Conservation (phyloP, 2,113 vertebrate genomes). For the Sarotherodon lohbergeri region DNA sequence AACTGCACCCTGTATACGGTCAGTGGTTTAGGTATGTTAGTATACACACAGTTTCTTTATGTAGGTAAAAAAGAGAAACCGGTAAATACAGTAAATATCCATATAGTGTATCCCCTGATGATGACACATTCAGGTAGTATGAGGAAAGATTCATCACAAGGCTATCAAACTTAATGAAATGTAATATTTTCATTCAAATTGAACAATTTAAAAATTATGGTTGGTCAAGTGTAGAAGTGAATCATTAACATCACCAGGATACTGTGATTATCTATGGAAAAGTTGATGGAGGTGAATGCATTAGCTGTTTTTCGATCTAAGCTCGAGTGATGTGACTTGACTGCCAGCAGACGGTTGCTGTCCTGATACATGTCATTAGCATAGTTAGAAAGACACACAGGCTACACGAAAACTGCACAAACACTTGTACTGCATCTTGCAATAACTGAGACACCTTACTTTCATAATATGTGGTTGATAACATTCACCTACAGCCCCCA, state of each 20-base stretch:
- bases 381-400: neutral
- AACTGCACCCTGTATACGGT: neutral
- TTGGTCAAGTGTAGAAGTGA: neutral
- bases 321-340: neutral
- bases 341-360: neutral
- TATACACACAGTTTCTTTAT: neutral
- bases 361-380: neutral
- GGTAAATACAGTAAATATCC: neutral
- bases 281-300: neutral
- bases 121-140: neutral
- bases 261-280: neutral
- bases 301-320: neutral
- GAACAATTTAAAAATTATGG: neutral
- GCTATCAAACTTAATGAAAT: neutral
- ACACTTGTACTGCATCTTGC: neutral
- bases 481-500: neutral
- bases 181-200: neutral
- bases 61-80: neutral
- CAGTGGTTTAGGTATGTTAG: neutral
- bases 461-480: neutral
- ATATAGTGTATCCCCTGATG: neutral
- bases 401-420: neutral
- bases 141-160: neutral
- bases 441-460: neutral
- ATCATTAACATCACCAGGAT: neutral